Conservation (phyloP, 2,113 vertebrate species). For the Lethenteron camtschaticum region DNA sequence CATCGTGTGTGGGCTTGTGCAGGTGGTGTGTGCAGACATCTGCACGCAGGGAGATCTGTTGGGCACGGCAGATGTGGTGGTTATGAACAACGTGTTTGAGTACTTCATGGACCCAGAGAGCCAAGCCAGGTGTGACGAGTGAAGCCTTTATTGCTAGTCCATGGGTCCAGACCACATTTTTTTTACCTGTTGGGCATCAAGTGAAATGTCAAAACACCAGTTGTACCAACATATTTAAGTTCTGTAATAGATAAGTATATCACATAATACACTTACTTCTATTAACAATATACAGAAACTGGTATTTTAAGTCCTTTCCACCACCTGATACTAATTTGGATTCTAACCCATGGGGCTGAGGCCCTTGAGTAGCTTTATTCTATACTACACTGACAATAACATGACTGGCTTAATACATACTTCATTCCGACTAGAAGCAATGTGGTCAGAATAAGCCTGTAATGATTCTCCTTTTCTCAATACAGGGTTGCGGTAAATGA, state of each 20-base stretch:
- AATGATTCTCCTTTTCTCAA: too few relatives aligned
- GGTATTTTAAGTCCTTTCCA: background rate
- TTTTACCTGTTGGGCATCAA: background rate
- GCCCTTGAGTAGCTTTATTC: too few relatives aligned
- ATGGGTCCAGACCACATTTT: background rate
- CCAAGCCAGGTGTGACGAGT: constrained; percentile 37
- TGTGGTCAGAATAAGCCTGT: too few relatives aligned
- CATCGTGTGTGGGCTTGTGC: constrained; percentile 12
- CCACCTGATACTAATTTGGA: too few relatives aligned
- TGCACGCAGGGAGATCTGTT: constrained; percentile 42
- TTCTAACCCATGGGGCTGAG: too few relatives aligned
- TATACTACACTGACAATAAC: too few relatives aligned
- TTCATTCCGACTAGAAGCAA: too few relatives aligned
- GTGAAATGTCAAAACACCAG: constrained; percentile 1
- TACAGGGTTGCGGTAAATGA: too few relatives aligned
- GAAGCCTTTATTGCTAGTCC: background rate
- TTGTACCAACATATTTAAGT: background rate
- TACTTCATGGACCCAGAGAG: constrained; percentile 56
- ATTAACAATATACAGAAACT: background rate
- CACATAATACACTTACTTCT: background rate
- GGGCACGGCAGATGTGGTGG: constrained; percentile 45
- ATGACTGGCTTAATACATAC: too few relatives aligned
- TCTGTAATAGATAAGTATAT: background rate
- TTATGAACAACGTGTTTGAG: constrained; percentile 93
- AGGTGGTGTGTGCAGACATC: constrained; percentile 61